Evolutionary conservation across 2,113 vertebrate genomes (phyloP).

Genomic region (Numida meleagris): DNA sequence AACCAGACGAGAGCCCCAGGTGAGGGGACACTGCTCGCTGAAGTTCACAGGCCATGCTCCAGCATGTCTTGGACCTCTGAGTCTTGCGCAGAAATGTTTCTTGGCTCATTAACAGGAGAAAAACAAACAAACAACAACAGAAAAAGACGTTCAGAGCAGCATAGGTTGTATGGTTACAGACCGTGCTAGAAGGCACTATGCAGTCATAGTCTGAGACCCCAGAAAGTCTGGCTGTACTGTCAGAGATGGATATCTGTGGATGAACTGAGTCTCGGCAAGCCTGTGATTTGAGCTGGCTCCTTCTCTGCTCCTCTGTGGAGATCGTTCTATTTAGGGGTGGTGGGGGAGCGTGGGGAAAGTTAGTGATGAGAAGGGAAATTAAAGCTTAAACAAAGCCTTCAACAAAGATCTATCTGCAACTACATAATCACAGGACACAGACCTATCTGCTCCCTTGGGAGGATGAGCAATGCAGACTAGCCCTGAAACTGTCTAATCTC

Average conservation of each 20-base stretch:
- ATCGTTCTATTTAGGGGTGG: background rate
- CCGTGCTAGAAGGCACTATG: background rate
- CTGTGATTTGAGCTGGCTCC: background rate
- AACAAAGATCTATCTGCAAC: background rate
- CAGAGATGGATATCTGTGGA: background rate
- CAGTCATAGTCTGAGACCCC: background rate
- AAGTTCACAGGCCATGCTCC: background rate
- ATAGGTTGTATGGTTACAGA: background rate
- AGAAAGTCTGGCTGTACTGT: background rate
- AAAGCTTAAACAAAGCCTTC: background rate
- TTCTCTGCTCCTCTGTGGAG: background rate
- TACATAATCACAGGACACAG: background rate
- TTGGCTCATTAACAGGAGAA: background rate
- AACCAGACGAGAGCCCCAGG: background rate
- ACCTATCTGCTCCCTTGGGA: background rate
- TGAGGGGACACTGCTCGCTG: background rate
- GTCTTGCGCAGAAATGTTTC: fast-evolving
- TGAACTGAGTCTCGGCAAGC: background rate
- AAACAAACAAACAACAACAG: background rate
- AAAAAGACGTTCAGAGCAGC: background rate
- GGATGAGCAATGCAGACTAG: background rate
- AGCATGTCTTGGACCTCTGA: background rate
- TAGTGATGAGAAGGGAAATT: background rate
- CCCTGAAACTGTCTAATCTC: background rate
- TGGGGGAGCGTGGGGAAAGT: too few species aligned